Evolutionary conservation across 2,888 invertebrate species (phyloP).

Genomic region (Teinopalpus imperialis): DNA sequence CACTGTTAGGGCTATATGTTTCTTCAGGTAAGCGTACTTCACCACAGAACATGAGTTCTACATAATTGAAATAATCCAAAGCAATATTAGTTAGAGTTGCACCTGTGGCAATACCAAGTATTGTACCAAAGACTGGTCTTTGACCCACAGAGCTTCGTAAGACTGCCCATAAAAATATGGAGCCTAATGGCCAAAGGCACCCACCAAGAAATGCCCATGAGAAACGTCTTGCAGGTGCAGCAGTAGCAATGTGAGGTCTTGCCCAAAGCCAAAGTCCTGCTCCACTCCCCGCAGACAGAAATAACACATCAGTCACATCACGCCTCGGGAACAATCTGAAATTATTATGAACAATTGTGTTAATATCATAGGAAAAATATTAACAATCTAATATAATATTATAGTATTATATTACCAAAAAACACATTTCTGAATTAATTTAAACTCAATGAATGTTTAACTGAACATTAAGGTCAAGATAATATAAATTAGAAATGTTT

Average conservation of each 20-base stretch:
- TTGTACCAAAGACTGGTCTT: constrained; percentile 84
- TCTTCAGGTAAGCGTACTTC: constrained; percentile 75
- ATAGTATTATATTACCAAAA: no score
- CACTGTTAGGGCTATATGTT: constrained; percentile 71
- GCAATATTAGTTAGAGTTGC: constrained; percentile 84
- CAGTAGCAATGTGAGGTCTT: constrained; percentile 87
- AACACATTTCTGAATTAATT: no score
- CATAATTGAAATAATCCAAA: constrained; percentile 83
- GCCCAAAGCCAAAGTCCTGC: constrained; percentile 92
- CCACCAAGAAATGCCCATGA: constrained; percentile 89
- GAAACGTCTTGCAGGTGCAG: constrained; percentile 83
- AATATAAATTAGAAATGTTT: no score
- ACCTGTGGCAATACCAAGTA: constrained; percentile 87
- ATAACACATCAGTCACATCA: constrained; percentile 91
- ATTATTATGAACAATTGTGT: no score
- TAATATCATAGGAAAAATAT: no score
- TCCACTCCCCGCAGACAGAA: constrained; percentile 91
- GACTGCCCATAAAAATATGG: constrained; percentile 94
- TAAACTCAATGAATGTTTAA: no score
- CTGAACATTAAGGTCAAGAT: no score
- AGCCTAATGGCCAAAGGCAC: constrained; percentile 93
- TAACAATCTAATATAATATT: no score
- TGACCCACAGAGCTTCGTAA: constrained; percentile 89
- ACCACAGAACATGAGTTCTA: constrained; percentile 82
- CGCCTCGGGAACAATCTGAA: constrained; percentile 86